phyloP scores from a whole-genome alignment of 2,888 invertebrate genomes.

The Epistrophe grossulariae region DNA sequence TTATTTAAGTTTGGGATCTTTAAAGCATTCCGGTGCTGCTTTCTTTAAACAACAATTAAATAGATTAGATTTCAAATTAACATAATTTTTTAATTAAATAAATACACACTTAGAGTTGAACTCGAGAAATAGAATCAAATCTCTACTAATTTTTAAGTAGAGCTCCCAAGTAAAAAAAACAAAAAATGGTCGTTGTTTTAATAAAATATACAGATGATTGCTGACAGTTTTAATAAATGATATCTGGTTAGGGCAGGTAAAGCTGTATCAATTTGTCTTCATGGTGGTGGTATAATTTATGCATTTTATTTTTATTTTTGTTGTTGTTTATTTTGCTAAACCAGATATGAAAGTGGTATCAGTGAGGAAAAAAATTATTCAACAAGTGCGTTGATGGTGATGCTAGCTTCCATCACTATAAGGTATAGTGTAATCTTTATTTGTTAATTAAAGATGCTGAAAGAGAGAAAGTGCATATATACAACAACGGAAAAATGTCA shows the following conservation, averaged over 20 bases:
- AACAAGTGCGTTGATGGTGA: conserved; percentile 58
- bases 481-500: not conserved
- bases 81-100: not conserved
- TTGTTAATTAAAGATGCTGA: conserved; percentile 36
- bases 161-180: too few species aligned
- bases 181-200: too few species aligned
- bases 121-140: not conserved
- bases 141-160: not conserved
- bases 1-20: not conserved
- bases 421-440: not conserved
- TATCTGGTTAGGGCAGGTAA: not conserved
- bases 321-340: conserved; percentile 47
- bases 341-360: conserved; percentile 64
- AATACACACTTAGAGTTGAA: not conserved
- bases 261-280: conserved; percentile 27
- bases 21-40: not conserved
- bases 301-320: not conserved
- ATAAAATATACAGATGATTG: too few species aligned
- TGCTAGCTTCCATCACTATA: conserved; percentile 44
- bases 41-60: not conserved
- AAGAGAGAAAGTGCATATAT: conserved; percentile 58
- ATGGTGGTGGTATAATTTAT: conserved; percentile 8
- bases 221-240: not conserved
- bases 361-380: conserved; percentile 44
- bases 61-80: not conserved